A percentile compares a stretch with the other conserved stretches of the same genome.
These are phyloP conservation scores for Pelosia muscerda DNA, from an alignment of 2,888 invertebrate species.

Conservation along the genomic window DNA sequence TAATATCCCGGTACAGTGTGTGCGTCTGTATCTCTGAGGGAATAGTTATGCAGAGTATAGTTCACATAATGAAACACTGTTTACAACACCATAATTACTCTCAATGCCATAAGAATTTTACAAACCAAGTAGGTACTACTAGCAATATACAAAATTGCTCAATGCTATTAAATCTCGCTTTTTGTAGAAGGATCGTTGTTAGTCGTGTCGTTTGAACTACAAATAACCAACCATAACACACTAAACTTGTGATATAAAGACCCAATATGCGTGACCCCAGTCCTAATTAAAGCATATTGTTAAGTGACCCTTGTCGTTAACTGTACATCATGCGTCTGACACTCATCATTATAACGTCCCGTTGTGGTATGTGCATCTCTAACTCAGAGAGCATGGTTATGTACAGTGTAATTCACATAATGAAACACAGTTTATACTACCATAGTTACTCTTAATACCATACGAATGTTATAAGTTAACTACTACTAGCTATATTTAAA, in stretches of 20 bases:
- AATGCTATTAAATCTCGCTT: too few species aligned
- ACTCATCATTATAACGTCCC: constrained; percentile 24
- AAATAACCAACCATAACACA: too few species aligned
- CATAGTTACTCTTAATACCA: neutral
- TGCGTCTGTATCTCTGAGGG: neutral
- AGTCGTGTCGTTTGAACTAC: too few species aligned
- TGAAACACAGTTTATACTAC: neutral
- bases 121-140: neutral
- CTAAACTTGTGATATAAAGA: too few species aligned
- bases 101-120: neutral
- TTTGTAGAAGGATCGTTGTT: too few species aligned
- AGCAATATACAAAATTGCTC: too few species aligned
- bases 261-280: too few species aligned
- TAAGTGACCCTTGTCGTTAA: neutral
- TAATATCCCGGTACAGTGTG: constrained; percentile 8
- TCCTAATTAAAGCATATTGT: too few species aligned
- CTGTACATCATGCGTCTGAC: constrained; percentile 26
- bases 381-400: neutral
- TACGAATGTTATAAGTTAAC: neutral
- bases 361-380: neutral
- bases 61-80: neutral
- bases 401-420: neutral
- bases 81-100: neutral
- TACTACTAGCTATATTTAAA: neutral
- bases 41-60: neutral